A percentile compares a stretch with the other conserved stretches of the same genome.
These are phyloP conservation scores for Drosophila sp. DNA, from an alignment of 1,140 invertebrate species.

Conservation along the genomic window DNA sequence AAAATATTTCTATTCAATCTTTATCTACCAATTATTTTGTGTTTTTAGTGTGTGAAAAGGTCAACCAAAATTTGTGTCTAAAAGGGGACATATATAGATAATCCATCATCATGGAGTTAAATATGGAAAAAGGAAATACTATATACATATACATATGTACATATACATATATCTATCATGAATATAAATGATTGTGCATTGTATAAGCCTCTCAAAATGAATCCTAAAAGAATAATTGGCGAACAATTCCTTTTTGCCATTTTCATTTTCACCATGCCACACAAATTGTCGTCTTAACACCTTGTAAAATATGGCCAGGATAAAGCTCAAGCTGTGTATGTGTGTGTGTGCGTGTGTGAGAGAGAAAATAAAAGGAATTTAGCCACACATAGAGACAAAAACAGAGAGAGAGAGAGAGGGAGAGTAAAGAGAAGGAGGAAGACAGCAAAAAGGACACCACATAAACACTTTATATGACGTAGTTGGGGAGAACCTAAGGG, in stretches of 20 bases:
- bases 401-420: constrained; percentile 17
- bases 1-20: too few species aligned
- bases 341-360: constrained; percentile 20
- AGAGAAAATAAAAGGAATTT: constrained; percentile 56
- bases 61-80: too few species aligned
- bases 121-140: constrained; percentile 8
- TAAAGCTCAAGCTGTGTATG: constrained; percentile 38
- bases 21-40: too few species aligned
- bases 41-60: too few species aligned
- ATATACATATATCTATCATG: not conserved
- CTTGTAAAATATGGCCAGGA: constrained; percentile 71
- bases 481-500: constrained; percentile 41
- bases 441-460: constrained; percentile 49
- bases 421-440: constrained; percentile 23
- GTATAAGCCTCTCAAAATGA: constrained; percentile 12
- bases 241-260: constrained; percentile 53
- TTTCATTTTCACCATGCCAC: constrained; percentile 44
- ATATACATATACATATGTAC: too few species aligned
- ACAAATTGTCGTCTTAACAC: constrained; percentile 76
- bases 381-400: constrained; percentile 19
- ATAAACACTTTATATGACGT: constrained; percentile 78
- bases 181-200: constrained; percentile 8
- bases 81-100: not conserved
- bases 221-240: constrained; percentile 17
- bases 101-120: constrained; percentile 12